phyloP scores from a whole-genome alignment of 2,113 vertebrate species.

The Enhydra lutris region DNA sequence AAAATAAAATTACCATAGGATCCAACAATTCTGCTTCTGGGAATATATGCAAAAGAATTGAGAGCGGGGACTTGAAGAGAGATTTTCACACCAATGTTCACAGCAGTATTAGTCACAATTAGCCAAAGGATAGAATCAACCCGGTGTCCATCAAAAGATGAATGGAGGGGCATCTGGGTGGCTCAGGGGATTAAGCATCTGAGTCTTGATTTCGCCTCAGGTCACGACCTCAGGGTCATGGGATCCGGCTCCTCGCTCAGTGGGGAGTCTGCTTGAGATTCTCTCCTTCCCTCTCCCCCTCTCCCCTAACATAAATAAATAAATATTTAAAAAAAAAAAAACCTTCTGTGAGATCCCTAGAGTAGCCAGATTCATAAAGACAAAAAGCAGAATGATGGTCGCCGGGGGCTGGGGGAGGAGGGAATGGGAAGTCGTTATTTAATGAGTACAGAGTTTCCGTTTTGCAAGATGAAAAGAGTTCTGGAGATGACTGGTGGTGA shows the following conservation, averaged over 20 bases:
- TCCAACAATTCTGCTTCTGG: not conserved
- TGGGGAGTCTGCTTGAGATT: not conserved
- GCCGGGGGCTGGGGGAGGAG: not conserved
- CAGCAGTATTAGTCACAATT: not conserved
- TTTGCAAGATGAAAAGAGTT: not conserved
- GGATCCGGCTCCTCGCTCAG: not conserved
- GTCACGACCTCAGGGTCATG: not conserved
- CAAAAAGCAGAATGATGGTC: not conserved
- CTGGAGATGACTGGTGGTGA: not conserved
- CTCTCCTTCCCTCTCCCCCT: not conserved
- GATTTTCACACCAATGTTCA: not conserved
- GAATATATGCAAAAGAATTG: not conserved
- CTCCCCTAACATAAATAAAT: not conserved
- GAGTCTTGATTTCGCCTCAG: not conserved
- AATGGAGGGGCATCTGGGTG: not conserved
- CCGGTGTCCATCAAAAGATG: not conserved
- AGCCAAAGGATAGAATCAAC: not conserved
- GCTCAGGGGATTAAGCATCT: not conserved
- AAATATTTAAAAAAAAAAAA: too few relatives aligned
- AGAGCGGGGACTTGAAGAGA: not conserved
- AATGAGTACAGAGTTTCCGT: not conserved
- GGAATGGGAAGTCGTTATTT: not conserved
- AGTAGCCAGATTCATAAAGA: not conserved
- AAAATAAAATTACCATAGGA: not conserved
- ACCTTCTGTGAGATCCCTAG: not conserved